These are phyloP conservation scores for Haemorhous mexicanus DNA, from an alignment of 2,113 vertebrate species.

Conservation along the genomic window DNA sequence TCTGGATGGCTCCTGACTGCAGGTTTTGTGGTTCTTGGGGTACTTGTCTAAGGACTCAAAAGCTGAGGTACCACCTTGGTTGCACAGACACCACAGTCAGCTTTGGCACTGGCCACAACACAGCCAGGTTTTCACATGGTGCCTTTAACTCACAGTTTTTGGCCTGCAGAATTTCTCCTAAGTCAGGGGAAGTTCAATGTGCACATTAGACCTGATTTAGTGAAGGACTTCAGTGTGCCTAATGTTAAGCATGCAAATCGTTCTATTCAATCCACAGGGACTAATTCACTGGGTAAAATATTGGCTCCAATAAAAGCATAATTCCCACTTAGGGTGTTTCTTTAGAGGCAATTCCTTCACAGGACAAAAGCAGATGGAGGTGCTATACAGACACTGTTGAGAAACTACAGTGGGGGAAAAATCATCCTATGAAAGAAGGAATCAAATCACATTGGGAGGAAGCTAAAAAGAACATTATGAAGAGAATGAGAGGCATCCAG, in stretches of 20 bases:
- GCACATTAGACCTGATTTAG: slow-evolving; percentile 29
- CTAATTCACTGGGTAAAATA: slow-evolving; percentile 10
- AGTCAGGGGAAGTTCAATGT: slow-evolving; percentile 12
- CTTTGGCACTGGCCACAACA: background rate
- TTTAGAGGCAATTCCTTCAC: background rate
- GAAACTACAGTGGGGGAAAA: background rate
- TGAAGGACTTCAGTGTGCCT: background rate
- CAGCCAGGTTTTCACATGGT: background rate
- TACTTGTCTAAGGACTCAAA: background rate
- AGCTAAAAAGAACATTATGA: background rate
- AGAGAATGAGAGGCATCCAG: background rate
- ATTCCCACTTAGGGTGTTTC: background rate
- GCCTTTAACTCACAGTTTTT: background rate
- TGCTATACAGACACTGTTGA: background rate
- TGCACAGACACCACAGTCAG: background rate
- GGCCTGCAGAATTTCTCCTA: background rate
- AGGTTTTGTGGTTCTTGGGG: background rate
- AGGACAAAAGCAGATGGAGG: background rate
- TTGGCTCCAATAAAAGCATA: background rate
- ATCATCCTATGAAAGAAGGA: background rate
- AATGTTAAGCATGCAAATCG: background rate
- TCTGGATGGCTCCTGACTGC: background rate
- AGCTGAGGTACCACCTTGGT: background rate
- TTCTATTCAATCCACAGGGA: background rate
- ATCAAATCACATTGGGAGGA: background rate